A percentile compares a stretch with the other conserved stretches of the same genome.
phyloP scores from a whole-genome alignment of 2,113 vertebrate species.

The Nothobranchius kuhntae region DNA sequence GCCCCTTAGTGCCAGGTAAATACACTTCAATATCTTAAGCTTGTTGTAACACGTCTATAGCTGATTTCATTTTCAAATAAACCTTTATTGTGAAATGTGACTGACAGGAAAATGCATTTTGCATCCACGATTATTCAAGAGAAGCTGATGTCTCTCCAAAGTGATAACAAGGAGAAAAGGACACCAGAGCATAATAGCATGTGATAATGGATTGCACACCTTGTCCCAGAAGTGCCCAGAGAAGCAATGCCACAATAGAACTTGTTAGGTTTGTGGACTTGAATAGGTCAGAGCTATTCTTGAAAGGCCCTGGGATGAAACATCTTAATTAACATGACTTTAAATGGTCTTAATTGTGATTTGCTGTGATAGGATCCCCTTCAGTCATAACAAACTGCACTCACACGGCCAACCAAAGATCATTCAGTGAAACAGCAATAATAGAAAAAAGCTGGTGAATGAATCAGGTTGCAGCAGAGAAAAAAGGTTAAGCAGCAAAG shows the following conservation, averaged over 20 bases:
- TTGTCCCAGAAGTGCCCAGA: constrained; percentile 3
- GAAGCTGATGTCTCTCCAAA: not conserved
- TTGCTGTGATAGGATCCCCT: constrained; percentile 4
- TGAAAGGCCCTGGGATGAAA: not conserved
- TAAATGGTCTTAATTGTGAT: constrained; percentile 14
- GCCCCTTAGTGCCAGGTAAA: no score
- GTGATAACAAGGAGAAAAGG: not conserved
- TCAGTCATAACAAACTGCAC: constrained; percentile 8
- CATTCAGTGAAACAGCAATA: not conserved
- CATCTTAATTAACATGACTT: constrained; percentile 5
- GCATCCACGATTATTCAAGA: not conserved
- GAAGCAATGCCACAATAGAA: constrained; percentile 4
- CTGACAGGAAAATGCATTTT: not conserved
- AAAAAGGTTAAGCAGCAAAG: not conserved
- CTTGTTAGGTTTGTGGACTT: not conserved
- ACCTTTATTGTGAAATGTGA: not conserved
- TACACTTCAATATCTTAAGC: no score
- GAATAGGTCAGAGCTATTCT: constrained; percentile 13
- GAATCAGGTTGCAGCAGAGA: not conserved
- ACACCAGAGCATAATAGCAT: not conserved
- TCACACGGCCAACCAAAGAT: not conserved
- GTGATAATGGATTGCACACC: constrained; percentile 9
- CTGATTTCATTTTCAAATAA: no score
- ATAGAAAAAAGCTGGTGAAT: not conserved
- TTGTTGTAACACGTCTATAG: no score